These are phyloP conservation scores for Eulemur albifrons DNA, from an alignment of 2,797 vertebrate genomes.

Conservation along the genomic window DNA sequence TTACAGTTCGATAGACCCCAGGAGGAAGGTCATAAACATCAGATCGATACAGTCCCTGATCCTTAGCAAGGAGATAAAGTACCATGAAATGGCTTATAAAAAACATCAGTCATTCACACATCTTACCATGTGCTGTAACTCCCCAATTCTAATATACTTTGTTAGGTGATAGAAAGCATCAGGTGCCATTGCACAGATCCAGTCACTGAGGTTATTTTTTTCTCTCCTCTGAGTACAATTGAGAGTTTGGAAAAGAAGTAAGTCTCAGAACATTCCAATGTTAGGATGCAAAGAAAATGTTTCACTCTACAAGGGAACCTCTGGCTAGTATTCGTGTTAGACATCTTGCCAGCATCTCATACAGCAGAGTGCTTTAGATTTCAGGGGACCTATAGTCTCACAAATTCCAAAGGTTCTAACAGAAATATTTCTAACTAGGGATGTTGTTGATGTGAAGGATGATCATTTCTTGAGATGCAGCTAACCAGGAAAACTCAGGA, in stretches of 20 bases:
- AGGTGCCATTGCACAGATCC: neutral
- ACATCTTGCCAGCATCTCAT: neutral
- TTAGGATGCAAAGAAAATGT: neutral
- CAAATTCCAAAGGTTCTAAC: neutral
- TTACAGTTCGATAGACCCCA: slow-evolving; percentile 88
- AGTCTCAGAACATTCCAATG: neutral
- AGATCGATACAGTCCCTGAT: slow-evolving; percentile 78
- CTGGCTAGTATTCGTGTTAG: no score
- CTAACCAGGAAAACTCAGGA: neutral
- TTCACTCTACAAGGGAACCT: neutral
- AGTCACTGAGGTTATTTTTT: neutral
- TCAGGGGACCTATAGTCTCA: neutral
- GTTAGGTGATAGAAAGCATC: neutral
- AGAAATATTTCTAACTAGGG: neutral
- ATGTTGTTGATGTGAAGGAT: neutral
- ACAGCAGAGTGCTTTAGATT: neutral
- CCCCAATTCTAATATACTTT: neutral
- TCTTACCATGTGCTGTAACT: neutral
- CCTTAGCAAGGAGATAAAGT: slow-evolving; percentile 5
- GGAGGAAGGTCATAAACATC: slow-evolving; percentile 88
- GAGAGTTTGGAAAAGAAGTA: neutral
- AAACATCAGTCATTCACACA: neutral
- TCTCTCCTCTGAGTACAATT: neutral
- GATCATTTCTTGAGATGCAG: neutral
- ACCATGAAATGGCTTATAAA: neutral